Base-by-base conservation (phyloP, 2,113 vertebrate genomes). In the Tragelaphus imberbis region DNA sequence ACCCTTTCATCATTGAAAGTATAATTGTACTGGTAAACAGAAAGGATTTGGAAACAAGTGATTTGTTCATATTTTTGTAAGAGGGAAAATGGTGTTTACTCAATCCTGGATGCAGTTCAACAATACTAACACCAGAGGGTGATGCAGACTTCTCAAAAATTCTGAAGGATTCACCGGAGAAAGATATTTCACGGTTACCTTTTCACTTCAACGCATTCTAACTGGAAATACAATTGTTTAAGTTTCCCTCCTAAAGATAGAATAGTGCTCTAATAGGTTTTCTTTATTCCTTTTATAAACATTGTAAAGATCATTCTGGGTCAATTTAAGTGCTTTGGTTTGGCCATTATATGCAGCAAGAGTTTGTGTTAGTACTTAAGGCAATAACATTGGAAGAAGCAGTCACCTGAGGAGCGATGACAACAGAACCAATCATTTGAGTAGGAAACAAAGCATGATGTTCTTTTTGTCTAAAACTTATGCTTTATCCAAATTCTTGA, bases 111-210 rank as follows among this genome's bases (percentile, higher is more conserved):
- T 94, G 68, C 13, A 97, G 4, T 97, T 95, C 75, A 86, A 53
- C n/a, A 10, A 84, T 81, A 36, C 84, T n/a, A 92, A 92, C 81
- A 82, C 28, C 61, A 91, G 95, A 95, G 91, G 94, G 49, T 93
- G 80, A 47, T 89, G 27, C 55, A 95, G 87, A 96, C 71, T 86
- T 95, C 40, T 51, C 15, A 49, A 95, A 88, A 93, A 58, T 47
- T 30, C 15, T 90, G 49, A 65, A 19, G 44, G 17, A 77, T 84
- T 23, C 30, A 56, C 63, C 5, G 49, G 49, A 49, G 21, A 36
- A 86, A 44, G 27, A 2, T 11, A 65, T 59, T 96, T 92, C 49
- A 88, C 85, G 12, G 25, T 97, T 59, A 63, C 12, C 23, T 96
- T 53, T 93, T 91, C 90, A 58, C 17, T 97, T 94, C 23, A 81